A percentile compares a stretch with the other conserved stretches of the same genome.
Conservation (phyloP, 53 echinoderm and acorn worm genomes). For the Holothuria leucospilota region DNA sequence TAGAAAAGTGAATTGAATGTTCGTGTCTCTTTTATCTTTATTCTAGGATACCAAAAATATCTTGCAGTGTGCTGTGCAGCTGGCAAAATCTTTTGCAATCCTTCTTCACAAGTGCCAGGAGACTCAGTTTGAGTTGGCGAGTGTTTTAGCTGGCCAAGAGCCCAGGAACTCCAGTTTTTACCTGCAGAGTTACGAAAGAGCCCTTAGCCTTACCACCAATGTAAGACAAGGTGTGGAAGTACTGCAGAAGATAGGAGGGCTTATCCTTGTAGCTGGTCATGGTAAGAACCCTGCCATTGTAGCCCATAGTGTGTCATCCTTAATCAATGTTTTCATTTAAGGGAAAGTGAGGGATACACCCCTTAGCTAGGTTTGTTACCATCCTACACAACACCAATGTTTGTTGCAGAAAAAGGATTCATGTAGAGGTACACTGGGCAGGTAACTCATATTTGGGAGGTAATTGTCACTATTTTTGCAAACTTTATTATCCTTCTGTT, state of each 20-base stretch:
- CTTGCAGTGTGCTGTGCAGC: slow-evolving; percentile 61
- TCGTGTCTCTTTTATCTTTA: not conserved
- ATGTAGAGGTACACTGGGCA: too few relatives aligned
- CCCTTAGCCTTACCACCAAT: slow-evolving; percentile 64
- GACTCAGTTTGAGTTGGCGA: slow-evolving; percentile 88
- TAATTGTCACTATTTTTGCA: too few relatives aligned
- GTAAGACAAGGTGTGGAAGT: slow-evolving; percentile 37
- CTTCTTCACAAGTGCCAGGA: slow-evolving; percentile 92
- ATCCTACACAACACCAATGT: too few relatives aligned
- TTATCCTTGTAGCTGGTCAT: not conserved
- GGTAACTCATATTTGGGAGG: too few relatives aligned
- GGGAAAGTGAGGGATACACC: too few relatives aligned
- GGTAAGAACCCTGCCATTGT: not conserved
- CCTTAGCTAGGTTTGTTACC: too few relatives aligned
- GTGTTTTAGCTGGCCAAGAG: slow-evolving; percentile 69
- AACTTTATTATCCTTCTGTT: too few relatives aligned
- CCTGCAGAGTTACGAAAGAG: slow-evolving; percentile 75
- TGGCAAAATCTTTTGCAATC: slow-evolving; percentile 76
- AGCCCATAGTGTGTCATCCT: too few relatives aligned
- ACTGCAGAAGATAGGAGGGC: not conserved
- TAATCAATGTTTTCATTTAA: too few relatives aligned
- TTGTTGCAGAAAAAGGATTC: too few relatives aligned
- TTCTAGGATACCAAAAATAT: slow-evolving; percentile 65
- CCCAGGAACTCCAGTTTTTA: slow-evolving; percentile 66
- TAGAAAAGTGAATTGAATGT: not conserved